Conservation (phyloP, 2,113 vertebrate species). For the Cervus canadensis region DNA sequence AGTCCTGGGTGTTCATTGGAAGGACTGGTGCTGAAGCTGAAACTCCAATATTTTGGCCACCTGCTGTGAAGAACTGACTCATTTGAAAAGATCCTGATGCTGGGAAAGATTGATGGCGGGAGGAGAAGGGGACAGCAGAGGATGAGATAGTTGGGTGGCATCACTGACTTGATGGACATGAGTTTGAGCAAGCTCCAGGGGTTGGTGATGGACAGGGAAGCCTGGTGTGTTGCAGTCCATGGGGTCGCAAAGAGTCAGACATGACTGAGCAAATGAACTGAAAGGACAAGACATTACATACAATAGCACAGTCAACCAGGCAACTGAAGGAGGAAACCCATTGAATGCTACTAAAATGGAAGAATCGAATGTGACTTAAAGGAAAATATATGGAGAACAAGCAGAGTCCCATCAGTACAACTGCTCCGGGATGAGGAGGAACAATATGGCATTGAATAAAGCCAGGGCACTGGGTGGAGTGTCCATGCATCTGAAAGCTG, state of each 20-base stretch:
- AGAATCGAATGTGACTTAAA: background rate
- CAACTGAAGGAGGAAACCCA: conserved; percentile 7
- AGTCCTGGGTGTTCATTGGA: background rate
- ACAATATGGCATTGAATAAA: conserved; percentile 51
- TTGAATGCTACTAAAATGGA: background rate
- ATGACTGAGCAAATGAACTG: background rate
- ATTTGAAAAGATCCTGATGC: background rate
- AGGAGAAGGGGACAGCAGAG: background rate
- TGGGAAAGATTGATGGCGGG: background rate
- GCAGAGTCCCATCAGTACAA: conserved; percentile 54
- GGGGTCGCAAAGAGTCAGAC: accelerated
- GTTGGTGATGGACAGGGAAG: background rate
- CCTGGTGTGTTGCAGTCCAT: background rate
- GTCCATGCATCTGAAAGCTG: conserved; percentile 57
- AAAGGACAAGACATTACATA: background rate
- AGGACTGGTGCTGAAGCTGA: background rate
- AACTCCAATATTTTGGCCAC: background rate
- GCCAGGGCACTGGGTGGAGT: background rate
- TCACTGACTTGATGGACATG: background rate
- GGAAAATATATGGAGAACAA: conserved; percentile 41
- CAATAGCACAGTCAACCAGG: background rate
- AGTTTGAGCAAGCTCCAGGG: background rate
- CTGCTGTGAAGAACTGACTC: background rate
- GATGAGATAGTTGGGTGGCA: background rate
- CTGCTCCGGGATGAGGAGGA: conserved; percentile 31